These are phyloP conservation scores for Eupeodes latifasciatus DNA, from an alignment of 2,888 invertebrate genomes.

Conservation along the genomic window DNA sequence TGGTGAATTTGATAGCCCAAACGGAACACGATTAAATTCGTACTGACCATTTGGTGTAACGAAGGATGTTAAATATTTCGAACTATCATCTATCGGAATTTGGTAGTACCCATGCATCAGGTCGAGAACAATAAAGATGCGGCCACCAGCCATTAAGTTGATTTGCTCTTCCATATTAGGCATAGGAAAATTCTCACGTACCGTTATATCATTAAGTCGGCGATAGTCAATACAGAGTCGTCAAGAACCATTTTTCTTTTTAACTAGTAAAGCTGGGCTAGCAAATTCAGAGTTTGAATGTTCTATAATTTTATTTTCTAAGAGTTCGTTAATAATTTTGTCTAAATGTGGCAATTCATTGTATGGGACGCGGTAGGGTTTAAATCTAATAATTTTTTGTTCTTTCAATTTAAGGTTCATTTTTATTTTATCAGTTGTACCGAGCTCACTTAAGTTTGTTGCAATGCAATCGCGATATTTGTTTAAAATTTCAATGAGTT, in stretches of 20 bases:
- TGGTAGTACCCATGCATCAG: conserved; percentile 10
- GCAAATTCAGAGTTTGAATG: conserved; percentile 25
- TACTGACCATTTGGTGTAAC: conserved; percentile 14
- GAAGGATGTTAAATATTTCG: conserved; percentile 9
- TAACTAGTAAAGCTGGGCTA: conserved; percentile 13
- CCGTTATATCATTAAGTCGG: conserved; percentile 1
- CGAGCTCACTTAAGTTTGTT: too few relatives aligned
- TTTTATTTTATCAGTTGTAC: too few relatives aligned
- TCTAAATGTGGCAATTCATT: too few relatives aligned
- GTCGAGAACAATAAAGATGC: conserved; percentile 6
- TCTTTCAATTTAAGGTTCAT: too few relatives aligned
- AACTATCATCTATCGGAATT: not conserved
- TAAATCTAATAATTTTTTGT: too few relatives aligned
- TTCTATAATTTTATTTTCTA: conserved; percentile 29
- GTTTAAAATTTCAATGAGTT: too few relatives aligned
- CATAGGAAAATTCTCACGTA: conserved; percentile 31
- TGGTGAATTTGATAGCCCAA: conserved; percentile 75
- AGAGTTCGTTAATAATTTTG: conserved; percentile 13
- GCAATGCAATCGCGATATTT: too few relatives aligned
- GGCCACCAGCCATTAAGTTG: not conserved
- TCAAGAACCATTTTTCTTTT: conserved; percentile 15
- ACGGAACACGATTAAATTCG: conserved; percentile 23
- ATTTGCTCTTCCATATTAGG: conserved; percentile 31
- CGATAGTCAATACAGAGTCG: not conserved
- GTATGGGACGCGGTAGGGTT: too few relatives aligned